Percentiles rank a stretch among this genome's conserved stretches.
Evolutionary conservation across 1,140 invertebrate genomes (phyloP).

Genomic region (Microvelia longipes): DNA sequence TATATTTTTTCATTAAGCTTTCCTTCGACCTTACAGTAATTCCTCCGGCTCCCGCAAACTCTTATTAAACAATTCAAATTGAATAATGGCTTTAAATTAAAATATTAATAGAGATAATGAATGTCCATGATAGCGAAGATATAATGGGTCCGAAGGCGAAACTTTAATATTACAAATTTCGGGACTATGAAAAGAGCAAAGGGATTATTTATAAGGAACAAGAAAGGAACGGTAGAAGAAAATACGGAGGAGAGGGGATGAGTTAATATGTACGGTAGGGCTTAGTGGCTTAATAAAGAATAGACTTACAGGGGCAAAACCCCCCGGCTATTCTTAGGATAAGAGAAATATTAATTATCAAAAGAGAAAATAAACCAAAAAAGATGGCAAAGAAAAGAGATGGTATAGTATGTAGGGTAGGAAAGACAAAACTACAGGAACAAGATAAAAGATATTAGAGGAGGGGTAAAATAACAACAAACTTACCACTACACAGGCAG

Average conservation of each 20-base stretch:
- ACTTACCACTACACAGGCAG: not conserved
- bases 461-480: too few species aligned
- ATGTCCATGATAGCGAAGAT: not conserved
- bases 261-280: not conserved
- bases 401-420: not conserved
- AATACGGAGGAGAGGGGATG: too few species aligned
- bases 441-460: too few species aligned
- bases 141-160: not conserved
- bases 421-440: not conserved
- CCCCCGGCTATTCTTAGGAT: not conserved
- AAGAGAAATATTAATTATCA: not conserved
- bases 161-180: not conserved
- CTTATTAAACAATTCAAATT: not conserved
- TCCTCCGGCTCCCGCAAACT: too few species aligned
- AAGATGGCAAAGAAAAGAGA: not conserved
- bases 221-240: not conserved
- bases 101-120: not conserved
- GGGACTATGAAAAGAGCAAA: not conserved
- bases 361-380: not conserved
- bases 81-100: not conserved
- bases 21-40: too few species aligned
- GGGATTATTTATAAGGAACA: not conserved
- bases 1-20: not conserved
- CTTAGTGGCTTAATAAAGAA: not conserved
- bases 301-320: not conserved